Evolutionary conservation across 1,140 invertebrate species (phyloP), one percentile per base, ranked within the genome.

Genomic region (Plodia interpunctella): DNA sequence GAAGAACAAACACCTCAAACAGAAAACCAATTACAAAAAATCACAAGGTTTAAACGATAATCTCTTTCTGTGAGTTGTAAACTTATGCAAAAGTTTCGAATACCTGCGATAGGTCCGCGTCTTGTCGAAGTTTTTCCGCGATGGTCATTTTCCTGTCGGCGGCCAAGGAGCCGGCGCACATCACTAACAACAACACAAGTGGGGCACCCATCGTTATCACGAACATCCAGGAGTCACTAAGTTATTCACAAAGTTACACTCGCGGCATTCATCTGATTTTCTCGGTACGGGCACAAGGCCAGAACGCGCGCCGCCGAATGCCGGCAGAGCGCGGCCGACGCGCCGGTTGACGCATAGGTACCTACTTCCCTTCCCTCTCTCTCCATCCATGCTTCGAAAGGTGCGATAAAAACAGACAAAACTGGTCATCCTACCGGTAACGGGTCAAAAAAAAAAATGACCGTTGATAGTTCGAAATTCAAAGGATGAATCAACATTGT

Each of bases 31-130:
- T 32, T 32, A 32, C 11, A 32, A 8, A 11, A 32, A 32, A 6
- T 32, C 30, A 9, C 4, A 32, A 32, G 30, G 1, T 32, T 32
- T 32, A 9, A 32, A 32, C 30, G 10, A 32, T 11, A 9, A 32
- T 32, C 30, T 32, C 30, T 10, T 8, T 11, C 30, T 1, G n/a
- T 17, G 13, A n/a, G 38, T 44, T 15, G 13, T 15, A 68, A 78
- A 74, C 52, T 70, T 54, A 55, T 59, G 57, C 54, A 52, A 75
- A 78, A 80, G 67, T 75, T 74, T 73, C 58, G 57, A 68, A 65
- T 80, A 88, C 85, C 83, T 88, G 80, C 5, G 86, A 88, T 17
- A 88, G 72, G 55, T 88, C 86, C 1, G 76, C 72, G 63, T 87
- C 83, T 66, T 80, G 76, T 55, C 59, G 65, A 53, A 88, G 74